Evolutionary conservation across 2,113 vertebrate species (phyloP), one percentile per base, ranked within the genome.

Genomic region (Pelecanoides urinatrix): DNA sequence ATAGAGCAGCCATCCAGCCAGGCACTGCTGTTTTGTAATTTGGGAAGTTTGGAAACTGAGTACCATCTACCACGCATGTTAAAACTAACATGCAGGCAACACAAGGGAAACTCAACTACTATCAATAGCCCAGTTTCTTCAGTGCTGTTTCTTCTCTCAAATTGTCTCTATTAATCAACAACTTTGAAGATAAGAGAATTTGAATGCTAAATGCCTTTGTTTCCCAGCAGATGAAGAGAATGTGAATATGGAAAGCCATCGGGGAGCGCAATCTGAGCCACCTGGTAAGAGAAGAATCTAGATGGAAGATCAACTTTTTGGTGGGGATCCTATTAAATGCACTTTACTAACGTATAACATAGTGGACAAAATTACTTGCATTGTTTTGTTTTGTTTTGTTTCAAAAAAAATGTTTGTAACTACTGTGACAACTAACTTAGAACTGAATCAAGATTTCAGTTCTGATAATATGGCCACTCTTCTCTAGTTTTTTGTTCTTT

Each of bases 141-240:
- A 42, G 10, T 66, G 32, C 49, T 68, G 6, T 76, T 92, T 58
- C 18, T 86, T 90, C 67, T 76, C 38, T 61, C 45, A 74, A 4
- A 55, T 77, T 53, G 44, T 58, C 23, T 73, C 16, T 62, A 6
- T 83, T 82, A 38, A 53, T 72, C 29, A 81, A 44, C 20, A 68
- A 1, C 63, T 73, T 92, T 15, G 36, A 81, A 34, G 49, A 19
- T 44, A 65, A 72, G 44, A 77, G 40, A 88, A 56, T 38, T 45
- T 38, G 66, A 55, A 86, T 78, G 23, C 38, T 90, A 75, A 95
- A 63, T 6, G 2, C 29, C 22, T 89, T 92, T 95, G 15, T 94
- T 63, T 94, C 95, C 34, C 76, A 98, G 96, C 94, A 53, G 97
- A 98, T 94, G 96, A 98, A 91, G 98, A 98, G 52, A 98, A 97